Conservation (phyloP, 2,888 invertebrate species). For the Lordiphosa fenestrarum region DNA sequence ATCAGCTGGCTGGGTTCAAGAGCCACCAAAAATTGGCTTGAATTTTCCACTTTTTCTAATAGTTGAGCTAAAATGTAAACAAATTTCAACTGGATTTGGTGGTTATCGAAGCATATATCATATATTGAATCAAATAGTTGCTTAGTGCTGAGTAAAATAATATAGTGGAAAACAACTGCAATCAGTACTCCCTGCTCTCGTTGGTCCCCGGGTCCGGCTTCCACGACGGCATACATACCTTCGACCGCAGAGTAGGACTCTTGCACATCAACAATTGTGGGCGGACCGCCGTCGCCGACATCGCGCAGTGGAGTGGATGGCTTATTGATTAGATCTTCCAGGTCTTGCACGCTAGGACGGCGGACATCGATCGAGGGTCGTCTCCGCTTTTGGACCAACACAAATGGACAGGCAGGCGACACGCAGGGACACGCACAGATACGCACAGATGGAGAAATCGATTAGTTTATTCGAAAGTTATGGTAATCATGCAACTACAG, state of each 20-base stretch:
- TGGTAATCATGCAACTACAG: constrained; percentile 7
- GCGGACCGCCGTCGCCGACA: constrained; percentile 90
- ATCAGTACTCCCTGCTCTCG: too few relatives aligned
- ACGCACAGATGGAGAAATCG: constrained; percentile 17
- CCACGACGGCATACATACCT: constrained; percentile 83
- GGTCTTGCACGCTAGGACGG: constrained; percentile 93
- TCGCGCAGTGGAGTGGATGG: constrained; percentile 93
- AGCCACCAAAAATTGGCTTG: too few relatives aligned
- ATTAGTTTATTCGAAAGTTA: constrained; percentile 1
- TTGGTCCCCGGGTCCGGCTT: too few relatives aligned
- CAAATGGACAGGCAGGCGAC: constrained; percentile 16
- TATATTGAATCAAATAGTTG: too few relatives aligned
- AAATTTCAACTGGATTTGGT: too few relatives aligned
- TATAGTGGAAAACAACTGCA: too few relatives aligned
- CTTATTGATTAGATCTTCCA: constrained; percentile 94
- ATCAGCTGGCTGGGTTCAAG: too few relatives aligned
- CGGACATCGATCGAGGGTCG: constrained; percentile 95
- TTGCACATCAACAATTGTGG: constrained; percentile 94
- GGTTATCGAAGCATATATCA: too few relatives aligned
- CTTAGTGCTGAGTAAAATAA: too few relatives aligned
- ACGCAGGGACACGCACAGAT: constrained; percentile 10
- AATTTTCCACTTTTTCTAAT: too few relatives aligned
- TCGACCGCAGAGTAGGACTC: constrained; percentile 98
- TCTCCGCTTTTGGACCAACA: constrained; percentile 83
- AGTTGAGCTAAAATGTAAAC: too few relatives aligned